phyloP scores from a whole-genome alignment of 92 coral and sea anemone genomes.

The Hydrozoanthus gracilis region DNA sequence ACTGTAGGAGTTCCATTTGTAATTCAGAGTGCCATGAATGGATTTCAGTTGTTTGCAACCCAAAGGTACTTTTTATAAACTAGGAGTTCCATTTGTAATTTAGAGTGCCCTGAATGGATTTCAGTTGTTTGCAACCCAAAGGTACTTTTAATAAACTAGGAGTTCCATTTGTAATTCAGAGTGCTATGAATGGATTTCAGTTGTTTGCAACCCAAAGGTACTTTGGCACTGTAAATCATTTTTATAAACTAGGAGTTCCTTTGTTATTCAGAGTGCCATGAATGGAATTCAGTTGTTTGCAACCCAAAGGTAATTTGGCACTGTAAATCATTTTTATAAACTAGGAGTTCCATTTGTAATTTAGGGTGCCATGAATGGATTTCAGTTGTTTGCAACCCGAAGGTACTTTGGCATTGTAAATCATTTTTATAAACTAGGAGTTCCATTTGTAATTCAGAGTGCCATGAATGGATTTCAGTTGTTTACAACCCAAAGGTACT shows the following conservation, averaged over 20 bases:
- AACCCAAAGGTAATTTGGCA: slow-evolving; percentile 80
- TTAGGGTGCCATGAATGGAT: slow-evolving; percentile 33
- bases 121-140: slow-evolving; percentile 97
- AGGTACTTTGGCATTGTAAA: slow-evolving; percentile 57
- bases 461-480: slow-evolving; percentile 94
- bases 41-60: slow-evolving; percentile 96
- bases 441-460: no score
- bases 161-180: no score
- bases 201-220: slow-evolving; percentile 99
- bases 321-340: no score
- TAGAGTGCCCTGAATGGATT: slow-evolving; percentile 49
- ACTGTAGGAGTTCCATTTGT: no score
- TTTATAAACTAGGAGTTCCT: no score
- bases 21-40: no score
- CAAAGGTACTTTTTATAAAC: slow-evolving; percentile 71
- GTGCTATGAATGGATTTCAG: slow-evolving; percentile 94
- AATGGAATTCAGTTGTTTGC: slow-evolving; percentile 93
- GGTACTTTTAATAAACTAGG: slow-evolving; percentile 54
- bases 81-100: no score
- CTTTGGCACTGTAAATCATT: no score
- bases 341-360: no score
- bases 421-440: no score
- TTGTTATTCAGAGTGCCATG: no score
- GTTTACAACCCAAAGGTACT: slow-evolving; percentile 96
- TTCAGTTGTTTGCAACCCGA: slow-evolving; percentile 97